Percentiles rank a stretch among this genome's conserved stretches.
phyloP scores from a whole-genome alignment of 2,113 vertebrate species.

The Pangasianodon hypophthalmus region DNA sequence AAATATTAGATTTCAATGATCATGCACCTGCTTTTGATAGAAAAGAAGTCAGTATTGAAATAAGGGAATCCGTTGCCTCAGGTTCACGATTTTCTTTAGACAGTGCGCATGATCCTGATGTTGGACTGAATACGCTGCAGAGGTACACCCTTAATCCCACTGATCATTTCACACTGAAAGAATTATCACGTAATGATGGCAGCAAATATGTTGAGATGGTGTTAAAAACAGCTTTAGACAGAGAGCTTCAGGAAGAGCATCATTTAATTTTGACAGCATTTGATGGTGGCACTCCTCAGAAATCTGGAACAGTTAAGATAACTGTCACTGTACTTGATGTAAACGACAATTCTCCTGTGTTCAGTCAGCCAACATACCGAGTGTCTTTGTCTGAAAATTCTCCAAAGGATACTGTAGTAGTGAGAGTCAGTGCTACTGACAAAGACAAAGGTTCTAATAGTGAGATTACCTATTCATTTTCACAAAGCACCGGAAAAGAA shows the following conservation, averaged over 20 bases:
- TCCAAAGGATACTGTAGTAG: conserved; percentile 40
- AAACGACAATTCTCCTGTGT: conserved; percentile 74
- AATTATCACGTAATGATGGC: conserved; percentile 62
- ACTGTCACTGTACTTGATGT: conserved; percentile 70
- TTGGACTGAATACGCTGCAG: conserved; percentile 71
- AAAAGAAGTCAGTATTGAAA: conserved; percentile 62
- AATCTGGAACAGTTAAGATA: conserved; percentile 70
- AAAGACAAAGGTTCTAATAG: conserved; percentile 65
- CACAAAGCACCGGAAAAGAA: conserved; percentile 52
- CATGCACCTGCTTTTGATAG: conserved; percentile 51
- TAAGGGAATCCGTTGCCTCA: conserved; percentile 64
- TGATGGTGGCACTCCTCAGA: conserved; percentile 74
- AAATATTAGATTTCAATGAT: conserved; percentile 65
- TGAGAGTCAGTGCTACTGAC: conserved; percentile 67
- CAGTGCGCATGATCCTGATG: conserved; percentile 71
- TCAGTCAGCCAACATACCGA: conserved; percentile 67
- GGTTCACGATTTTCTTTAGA: conserved; percentile 71
- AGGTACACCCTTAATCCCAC: conserved; percentile 69
- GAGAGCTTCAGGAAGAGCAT: conserved; percentile 68
- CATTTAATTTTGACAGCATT: conserved; percentile 67
- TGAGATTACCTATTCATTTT: conserved; percentile 67
- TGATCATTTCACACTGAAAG: conserved; percentile 71
- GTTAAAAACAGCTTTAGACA: conserved; percentile 68
- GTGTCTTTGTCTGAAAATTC: conserved; percentile 65
- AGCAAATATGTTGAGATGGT: conserved; percentile 75